These are phyloP conservation scores for Ochropleura plecta DNA, from an alignment of 2,888 invertebrate species.

Conservation along the genomic window DNA sequence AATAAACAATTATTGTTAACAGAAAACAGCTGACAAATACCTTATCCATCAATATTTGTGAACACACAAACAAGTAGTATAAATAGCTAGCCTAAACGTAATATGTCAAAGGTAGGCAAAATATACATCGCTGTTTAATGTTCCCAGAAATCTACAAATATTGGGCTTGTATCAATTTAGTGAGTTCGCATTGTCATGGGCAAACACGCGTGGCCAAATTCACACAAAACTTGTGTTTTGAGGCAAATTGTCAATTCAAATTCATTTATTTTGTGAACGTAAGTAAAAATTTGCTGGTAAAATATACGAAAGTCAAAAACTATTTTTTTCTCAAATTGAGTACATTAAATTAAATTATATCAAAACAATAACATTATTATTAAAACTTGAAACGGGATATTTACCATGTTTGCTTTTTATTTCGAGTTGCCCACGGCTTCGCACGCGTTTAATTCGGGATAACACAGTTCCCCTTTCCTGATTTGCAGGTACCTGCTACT, in stretches of 20 bases:
- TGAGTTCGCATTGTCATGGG: conserved; percentile 10
- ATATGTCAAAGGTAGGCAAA: conserved; percentile 15
- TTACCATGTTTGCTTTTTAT: too few relatives aligned
- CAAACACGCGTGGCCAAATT: conserved; percentile 29
- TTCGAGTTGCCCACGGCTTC: too few relatives aligned
- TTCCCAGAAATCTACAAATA: conserved; percentile 45
- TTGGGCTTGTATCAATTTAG: conserved; percentile 37
- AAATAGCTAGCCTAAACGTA: conserved; percentile 6
- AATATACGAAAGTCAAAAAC: too few relatives aligned
- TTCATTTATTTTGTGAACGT: too few relatives aligned
- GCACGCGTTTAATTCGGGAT: too few relatives aligned
- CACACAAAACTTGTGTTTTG: conserved; percentile 28
- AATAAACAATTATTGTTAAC: not conserved
- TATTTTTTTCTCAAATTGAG: too few relatives aligned
- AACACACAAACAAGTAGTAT: conserved; percentile 18
- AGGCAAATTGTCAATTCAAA: not conserved
- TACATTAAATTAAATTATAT: too few relatives aligned
- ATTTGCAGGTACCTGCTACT: too few relatives aligned
- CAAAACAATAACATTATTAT: too few relatives aligned
- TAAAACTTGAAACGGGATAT: too few relatives aligned
- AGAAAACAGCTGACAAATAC: conserved; percentile 8
- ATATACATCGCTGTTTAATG: conserved; percentile 33
- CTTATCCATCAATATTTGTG: conserved; percentile 25
- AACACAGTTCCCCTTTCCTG: too few relatives aligned
- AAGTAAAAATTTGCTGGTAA: too few relatives aligned